Percentiles rank a stretch among this genome's conserved stretches.
Conservation (phyloP, 2,113 vertebrate species). For the Oncorhynchus mykiss region DNA sequence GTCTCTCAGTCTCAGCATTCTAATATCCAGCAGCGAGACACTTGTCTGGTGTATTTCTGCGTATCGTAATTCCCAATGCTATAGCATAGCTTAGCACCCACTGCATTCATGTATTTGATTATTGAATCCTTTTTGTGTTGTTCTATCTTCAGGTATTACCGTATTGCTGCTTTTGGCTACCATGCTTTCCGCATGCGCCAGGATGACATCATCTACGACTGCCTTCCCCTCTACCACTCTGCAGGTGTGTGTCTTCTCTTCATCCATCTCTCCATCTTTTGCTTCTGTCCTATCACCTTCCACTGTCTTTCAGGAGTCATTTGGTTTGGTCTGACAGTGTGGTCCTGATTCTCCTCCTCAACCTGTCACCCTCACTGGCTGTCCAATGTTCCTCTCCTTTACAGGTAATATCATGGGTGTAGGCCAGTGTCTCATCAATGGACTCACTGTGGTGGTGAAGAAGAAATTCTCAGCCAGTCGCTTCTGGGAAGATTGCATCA, state of each 20-base stretch:
- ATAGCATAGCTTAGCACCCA: neutral
- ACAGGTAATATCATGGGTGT: constrained; percentile 78
- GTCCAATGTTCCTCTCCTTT: neutral
- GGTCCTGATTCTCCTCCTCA: neutral
- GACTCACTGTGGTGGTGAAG: constrained; percentile 74
- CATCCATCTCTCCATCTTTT: neutral
- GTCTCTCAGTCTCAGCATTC: constrained; percentile 14
- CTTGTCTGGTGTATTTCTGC: neutral
- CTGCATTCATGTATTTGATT: neutral
- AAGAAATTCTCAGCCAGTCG: constrained; percentile 78
- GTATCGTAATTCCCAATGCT: neutral
- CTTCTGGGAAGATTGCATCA: constrained; percentile 93
- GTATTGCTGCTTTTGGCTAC: constrained; percentile 88
- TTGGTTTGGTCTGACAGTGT: too few species aligned
- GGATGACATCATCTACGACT: constrained; percentile 84
- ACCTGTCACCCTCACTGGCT: neutral
- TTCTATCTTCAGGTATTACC: constrained; percentile 79
- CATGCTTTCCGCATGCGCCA: constrained; percentile 80
- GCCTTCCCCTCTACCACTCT: constrained; percentile 89
- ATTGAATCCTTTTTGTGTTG: neutral
- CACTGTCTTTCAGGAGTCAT: neutral
- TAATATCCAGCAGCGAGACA: neutral
- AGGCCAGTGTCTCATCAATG: constrained; percentile 75
- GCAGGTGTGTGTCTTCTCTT: constrained; percentile 72
- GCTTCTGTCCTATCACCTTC: neutral